phyloP scores from a whole-genome alignment of 92 coral and sea anemone genomes.

The Anthopleura xanthogrammica region DNA sequence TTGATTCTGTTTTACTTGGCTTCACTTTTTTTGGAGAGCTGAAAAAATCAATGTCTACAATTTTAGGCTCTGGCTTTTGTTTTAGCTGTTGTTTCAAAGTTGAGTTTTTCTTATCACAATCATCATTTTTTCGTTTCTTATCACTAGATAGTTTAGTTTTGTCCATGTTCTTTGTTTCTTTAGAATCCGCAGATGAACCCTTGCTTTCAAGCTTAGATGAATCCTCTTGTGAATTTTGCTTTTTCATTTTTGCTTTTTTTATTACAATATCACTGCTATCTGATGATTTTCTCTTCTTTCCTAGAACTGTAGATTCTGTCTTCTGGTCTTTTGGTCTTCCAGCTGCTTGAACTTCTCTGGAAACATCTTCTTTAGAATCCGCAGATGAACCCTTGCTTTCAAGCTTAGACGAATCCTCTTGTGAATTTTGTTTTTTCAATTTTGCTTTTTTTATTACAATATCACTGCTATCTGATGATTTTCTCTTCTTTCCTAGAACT shows the following conservation, averaged over 20 bases:
- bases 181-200: background rate
- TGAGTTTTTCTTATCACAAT: background rate
- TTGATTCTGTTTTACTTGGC: background rate
- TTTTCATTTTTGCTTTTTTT: conserved; percentile 4
- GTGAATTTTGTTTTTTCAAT: background rate
- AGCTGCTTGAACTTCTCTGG: background rate
- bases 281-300: conserved; percentile 15
- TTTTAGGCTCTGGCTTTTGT: background rate
- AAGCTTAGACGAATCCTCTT: background rate
- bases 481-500: conserved; percentile 6
- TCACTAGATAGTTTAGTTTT: background rate
- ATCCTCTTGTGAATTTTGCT: background rate
- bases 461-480: background rate
- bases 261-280: background rate
- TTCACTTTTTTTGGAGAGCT: background rate
- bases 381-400: background rate
- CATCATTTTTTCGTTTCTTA: background rate
- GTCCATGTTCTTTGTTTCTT: background rate
- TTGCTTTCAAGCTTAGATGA: background rate
- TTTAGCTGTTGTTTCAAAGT: background rate
- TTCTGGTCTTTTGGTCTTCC: background rate
- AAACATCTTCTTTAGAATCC: background rate
- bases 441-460: background rate
- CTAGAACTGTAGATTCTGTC: too few relatives aligned
- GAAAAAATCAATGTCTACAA: background rate